Percentiles rank a stretch among this genome's conserved stretches.
Conservation (phyloP, 2,888 invertebrate species). For the Drosophila dives region DNA sequence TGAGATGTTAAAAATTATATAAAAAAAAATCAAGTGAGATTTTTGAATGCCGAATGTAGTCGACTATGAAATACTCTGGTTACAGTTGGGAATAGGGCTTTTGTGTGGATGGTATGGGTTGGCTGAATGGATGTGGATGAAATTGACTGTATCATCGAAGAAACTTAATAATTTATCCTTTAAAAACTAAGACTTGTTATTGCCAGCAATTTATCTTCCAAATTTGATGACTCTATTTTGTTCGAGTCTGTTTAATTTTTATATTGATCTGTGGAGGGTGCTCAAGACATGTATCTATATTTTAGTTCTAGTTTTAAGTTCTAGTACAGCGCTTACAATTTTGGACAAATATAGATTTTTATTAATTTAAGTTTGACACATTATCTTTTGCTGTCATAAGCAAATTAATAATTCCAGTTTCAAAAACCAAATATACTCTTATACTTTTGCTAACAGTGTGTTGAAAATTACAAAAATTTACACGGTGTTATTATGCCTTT, state of each 20-base stretch:
- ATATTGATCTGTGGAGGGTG: neutral
- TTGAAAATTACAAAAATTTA: slow-evolving; percentile 14
- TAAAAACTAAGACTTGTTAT: neutral
- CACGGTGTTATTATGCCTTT: slow-evolving; percentile 44
- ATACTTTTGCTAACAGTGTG: neutral
- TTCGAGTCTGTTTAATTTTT: neutral
- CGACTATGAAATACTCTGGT: neutral
- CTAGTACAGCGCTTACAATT: neutral
- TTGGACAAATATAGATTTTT: neutral
- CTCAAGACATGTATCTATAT: no score
- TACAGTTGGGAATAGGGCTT: no score
- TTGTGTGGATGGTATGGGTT: neutral
- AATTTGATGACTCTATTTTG: neutral
- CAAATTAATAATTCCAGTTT: neutral
- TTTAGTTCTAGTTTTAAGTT: no score
- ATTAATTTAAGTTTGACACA: no score
- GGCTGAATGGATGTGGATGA: neutral
- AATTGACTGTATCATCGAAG: neutral
- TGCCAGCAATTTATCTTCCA: neutral
- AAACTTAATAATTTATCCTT: neutral
- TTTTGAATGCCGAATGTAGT: neutral
- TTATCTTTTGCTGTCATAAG: neutral
- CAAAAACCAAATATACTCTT: neutral
- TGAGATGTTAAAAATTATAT: slow-evolving; percentile 40
- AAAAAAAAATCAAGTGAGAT: slow-evolving; percentile 17